A percentile compares a stretch with the other conserved stretches of the same genome.
Evolutionary conservation across 2,797 vertebrate genomes (phyloP).

Genomic region (Karalla daura): DNA sequence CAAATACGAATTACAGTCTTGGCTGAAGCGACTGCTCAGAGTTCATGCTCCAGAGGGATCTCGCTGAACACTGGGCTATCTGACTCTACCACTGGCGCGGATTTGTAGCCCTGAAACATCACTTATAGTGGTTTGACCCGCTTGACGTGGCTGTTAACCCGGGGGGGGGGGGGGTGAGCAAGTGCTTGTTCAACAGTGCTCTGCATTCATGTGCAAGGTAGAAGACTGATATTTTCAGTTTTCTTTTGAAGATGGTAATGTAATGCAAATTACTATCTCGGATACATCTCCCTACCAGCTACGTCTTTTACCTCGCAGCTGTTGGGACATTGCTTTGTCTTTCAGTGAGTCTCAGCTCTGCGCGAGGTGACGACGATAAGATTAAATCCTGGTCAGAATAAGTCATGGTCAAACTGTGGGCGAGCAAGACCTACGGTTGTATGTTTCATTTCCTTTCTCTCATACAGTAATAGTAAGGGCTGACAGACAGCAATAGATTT

Average conservation of each 20-base stretch:
- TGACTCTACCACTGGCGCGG: slow-evolving; percentile 62
- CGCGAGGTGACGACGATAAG: slow-evolving; percentile 20
- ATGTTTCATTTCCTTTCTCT: too few species aligned
- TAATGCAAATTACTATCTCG: not conserved
- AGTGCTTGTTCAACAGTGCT: slow-evolving; percentile 25
- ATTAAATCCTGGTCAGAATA: too few species aligned
- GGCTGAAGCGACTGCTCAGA: slow-evolving; percentile 53
- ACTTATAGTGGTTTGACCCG: slow-evolving; percentile 64
- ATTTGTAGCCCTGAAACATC: slow-evolving; percentile 69
- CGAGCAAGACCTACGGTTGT: too few species aligned
- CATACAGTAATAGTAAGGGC: too few species aligned
- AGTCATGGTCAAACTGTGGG: too few species aligned
- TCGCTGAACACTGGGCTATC: slow-evolving; percentile 68
- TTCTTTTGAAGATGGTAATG: slow-evolving; percentile 43
- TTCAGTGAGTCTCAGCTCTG: slow-evolving; percentile 10
- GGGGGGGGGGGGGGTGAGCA: slow-evolving; percentile 38
- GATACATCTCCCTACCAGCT: slow-evolving; percentile 17
- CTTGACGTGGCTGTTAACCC: slow-evolving; percentile 60
- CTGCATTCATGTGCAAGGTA: slow-evolving; percentile 43
- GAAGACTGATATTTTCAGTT: slow-evolving; percentile 43
- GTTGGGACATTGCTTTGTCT: slow-evolving; percentile 19
- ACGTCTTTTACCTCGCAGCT: slow-evolving; percentile 29
- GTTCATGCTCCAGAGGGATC: slow-evolving; percentile 59
- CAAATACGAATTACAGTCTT: slow-evolving; percentile 77
- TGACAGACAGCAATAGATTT: too few species aligned